Base-by-base conservation (phyloP, 1,140 invertebrate genomes). In the Drosophila pseudoobscura region DNA sequence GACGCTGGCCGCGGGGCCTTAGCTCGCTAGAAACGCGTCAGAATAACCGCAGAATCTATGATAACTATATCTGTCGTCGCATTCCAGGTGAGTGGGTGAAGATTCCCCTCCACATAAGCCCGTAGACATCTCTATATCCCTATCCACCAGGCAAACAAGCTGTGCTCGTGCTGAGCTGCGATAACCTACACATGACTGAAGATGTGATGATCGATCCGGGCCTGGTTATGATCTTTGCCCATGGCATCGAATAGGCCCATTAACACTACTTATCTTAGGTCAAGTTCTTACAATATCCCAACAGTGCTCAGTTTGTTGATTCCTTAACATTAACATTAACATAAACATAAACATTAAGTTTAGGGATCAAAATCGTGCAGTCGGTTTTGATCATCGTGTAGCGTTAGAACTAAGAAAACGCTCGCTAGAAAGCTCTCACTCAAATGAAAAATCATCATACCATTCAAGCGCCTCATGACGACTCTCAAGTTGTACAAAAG, bases 161-260 rank as follows among this genome's bases (percentile, higher is more conserved):
- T 49, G 98, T 99, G 29, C 93, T 99, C 75, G 97, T 99, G 26
- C 94, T 99, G 78, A 95, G 96, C 64, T 98, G 97, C 92, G 98
- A 99, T 92, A 99, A 99, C 91, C 94, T 94, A 26, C 98, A 99
- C 90, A 97, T 99, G 94, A 95, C 96, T 70, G 97, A 97, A 75
- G 97, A 99, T 78, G 97, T 99, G 95, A 97, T 99, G 94, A 94
- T 98, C 31, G 97, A 98, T 78, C 98, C 98, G 3, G 98, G 98
- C n/a, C 93, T 99, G 72, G 97, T 99, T 13, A 98, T 99, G 97
- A 99, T 99, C 83, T 99, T 99, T 93, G 98, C 98, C 56, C 98
- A 99, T 93, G 98, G 98, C 63, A 97, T 99, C 60, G 98, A 98
- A 69, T 91, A 90, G 57, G 49, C 22, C 13, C 29, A 70, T 64